A percentile compares a stretch with the other conserved stretches of the same genome.
phyloP scores from a whole-genome alignment of 2,797 vertebrate genomes.

The Sandelia bainsii region DNA sequence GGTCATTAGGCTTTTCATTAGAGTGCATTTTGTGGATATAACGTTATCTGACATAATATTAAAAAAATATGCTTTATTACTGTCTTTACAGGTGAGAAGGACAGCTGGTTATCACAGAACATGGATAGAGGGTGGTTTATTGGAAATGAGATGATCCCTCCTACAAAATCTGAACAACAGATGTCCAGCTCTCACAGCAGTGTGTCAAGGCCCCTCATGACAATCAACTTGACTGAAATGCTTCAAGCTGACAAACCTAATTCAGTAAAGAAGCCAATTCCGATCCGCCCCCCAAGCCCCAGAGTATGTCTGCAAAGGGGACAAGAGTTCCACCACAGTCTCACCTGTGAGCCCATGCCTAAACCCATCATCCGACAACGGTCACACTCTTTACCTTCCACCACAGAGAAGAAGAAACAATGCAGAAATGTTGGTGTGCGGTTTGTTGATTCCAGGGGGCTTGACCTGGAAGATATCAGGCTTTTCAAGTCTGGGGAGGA shows the following conservation, averaged over 20 bases:
- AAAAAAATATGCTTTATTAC: neutral
- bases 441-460: conserved; percentile 94
- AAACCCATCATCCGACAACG: conserved; percentile 90
- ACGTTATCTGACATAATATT: neutral
- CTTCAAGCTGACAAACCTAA: conserved; percentile 55
- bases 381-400: conserved; percentile 89
- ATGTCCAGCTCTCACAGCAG: conserved; percentile 71
- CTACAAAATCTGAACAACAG: conserved; percentile 52
- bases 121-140: conserved; percentile 80
- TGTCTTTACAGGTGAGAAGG: conserved; percentile 59
- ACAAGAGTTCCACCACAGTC: conserved; percentile 38
- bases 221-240: conserved; percentile 77
- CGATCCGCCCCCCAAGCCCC: conserved; percentile 67
- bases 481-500: conserved; percentile 91
- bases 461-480: conserved; percentile 92
- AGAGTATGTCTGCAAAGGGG: conserved; percentile 38
- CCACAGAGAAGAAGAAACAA: conserved; percentile 80
- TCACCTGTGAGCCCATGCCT: conserved; percentile 86
- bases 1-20: neutral
- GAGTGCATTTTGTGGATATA: neutral
- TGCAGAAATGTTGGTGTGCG: conserved; percentile 87
- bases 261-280: conserved; percentile 62
- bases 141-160: conserved; percentile 74
- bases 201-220: conserved; percentile 79
- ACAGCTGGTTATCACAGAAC: conserved; percentile 13